These are phyloP conservation scores for Aphidius colemani DNA, from an alignment of 2,888 invertebrate species.

Conservation along the genomic window DNA sequence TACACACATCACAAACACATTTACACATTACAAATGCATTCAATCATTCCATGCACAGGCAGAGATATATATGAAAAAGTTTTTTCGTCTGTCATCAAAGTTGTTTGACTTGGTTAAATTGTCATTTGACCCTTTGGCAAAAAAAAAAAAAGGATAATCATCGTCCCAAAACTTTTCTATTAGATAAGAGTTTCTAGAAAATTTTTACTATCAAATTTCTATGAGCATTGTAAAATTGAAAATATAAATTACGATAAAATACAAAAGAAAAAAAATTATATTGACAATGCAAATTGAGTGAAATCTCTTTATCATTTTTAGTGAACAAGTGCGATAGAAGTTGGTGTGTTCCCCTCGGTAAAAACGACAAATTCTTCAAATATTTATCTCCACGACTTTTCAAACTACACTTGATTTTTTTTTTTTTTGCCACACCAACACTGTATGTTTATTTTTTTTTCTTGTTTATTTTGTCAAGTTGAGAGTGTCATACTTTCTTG, in stretches of 20 bases:
- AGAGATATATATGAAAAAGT: neutral
- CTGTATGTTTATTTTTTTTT: conserved; percentile 14
- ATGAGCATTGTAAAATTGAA: no score
- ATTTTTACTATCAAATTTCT: no score
- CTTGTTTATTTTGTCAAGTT: conserved; percentile 31
- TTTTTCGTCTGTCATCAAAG: neutral
- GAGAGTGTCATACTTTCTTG: conserved; percentile 52
- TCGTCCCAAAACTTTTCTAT: conserved; percentile 2
- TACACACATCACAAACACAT: conserved; percentile 14
- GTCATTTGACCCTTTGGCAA: neutral
- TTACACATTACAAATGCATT: neutral
- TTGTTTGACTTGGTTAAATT: no score
- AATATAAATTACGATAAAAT: neutral
- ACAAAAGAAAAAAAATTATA: conserved; percentile 21
- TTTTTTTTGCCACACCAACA: conserved; percentile 41
- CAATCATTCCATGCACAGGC: neutral
- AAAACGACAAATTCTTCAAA: conserved; percentile 58
- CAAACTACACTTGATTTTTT: conserved; percentile 30
- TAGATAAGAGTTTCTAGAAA: neutral
- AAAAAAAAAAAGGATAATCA: neutral
- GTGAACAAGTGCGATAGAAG: conserved; percentile 51
- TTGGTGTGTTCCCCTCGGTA: conserved; percentile 35
- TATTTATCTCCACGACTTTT: conserved; percentile 54
- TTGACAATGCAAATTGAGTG: conserved; percentile 46
- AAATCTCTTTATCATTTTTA: conserved; percentile 53